phyloP scores from a whole-genome alignment of 1,140 invertebrate genomes.

The Leptinotarsa texana region DNA sequence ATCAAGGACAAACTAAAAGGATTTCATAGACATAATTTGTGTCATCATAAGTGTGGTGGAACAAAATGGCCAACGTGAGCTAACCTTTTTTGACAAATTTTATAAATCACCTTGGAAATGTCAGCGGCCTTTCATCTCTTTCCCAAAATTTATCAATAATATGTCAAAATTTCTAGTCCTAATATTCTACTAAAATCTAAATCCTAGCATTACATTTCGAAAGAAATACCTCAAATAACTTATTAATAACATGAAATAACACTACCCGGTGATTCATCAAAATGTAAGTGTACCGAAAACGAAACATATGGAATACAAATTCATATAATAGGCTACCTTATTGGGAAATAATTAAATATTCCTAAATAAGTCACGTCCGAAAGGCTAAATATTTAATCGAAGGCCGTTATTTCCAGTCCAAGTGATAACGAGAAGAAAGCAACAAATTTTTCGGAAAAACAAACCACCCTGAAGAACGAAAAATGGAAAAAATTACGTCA shows the following conservation, averaged over 20 bases:
- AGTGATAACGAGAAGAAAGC: neutral
- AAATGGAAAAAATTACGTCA: neutral
- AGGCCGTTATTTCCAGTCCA: neutral
- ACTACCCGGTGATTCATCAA: neutral
- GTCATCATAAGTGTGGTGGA: too few species aligned
- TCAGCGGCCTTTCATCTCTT: neutral
- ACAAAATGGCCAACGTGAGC: neutral
- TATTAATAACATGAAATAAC: neutral
- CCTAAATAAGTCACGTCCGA: constrained; percentile 4
- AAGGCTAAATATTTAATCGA: neutral
- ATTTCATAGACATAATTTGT: too few species aligned
- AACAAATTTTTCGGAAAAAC: neutral
- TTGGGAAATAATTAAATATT: neutral
- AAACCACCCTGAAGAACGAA: neutral
- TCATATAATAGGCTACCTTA: neutral
- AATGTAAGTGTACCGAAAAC: neutral
- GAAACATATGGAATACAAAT: neutral
- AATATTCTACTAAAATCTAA: neutral
- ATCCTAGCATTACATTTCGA: neutral
- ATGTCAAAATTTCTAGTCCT: constrained; percentile 1
- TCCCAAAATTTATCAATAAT: neutral
- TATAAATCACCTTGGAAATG: neutral
- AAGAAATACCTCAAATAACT: neutral
- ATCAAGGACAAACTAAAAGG: too few species aligned
- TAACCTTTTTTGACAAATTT: too few species aligned